A percentile compares a stretch with the other conserved stretches of the same genome.
Conservation (phyloP, 1,140 invertebrate genomes). For the Campoletis sonorensis region DNA sequence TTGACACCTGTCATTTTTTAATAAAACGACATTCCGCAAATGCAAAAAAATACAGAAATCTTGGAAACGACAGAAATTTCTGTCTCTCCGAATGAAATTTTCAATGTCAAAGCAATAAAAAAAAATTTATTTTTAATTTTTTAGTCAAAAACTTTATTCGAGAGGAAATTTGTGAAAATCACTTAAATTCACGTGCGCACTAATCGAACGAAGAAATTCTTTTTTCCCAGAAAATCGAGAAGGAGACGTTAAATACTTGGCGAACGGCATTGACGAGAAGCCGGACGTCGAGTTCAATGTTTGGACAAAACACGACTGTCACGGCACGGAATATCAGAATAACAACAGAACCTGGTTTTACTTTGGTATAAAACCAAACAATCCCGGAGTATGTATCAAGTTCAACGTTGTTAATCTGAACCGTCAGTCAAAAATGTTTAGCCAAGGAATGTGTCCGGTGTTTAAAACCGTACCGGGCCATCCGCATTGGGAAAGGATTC, state of each 20-base stretch:
- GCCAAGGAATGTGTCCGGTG: slow-evolving; percentile 93
- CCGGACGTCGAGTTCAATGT: slow-evolving; percentile 91
- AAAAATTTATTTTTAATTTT: no score
- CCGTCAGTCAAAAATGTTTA: slow-evolving; percentile 93
- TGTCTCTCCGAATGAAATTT: no score
- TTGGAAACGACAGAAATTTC: no score
- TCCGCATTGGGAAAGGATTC: slow-evolving; percentile 88
- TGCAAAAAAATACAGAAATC: no score
- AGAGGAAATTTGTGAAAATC: no score
- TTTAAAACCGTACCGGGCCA: slow-evolving; percentile 83
- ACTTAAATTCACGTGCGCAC: no score
- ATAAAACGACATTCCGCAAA: no score
- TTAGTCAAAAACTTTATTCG: no score
- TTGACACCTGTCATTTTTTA: no score
- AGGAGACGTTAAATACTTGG: slow-evolving; percentile 39
- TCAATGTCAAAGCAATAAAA: no score
- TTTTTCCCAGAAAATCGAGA: slow-evolving; percentile 31
- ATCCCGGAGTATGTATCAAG: slow-evolving; percentile 80
- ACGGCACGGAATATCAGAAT: slow-evolving; percentile 92
- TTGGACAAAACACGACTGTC: slow-evolving; percentile 94
- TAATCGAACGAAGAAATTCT: neutral
- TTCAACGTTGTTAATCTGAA: slow-evolving; percentile 93
- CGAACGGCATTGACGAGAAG: slow-evolving; percentile 70
- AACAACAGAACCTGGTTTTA: slow-evolving; percentile 96
- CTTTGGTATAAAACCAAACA: slow-evolving; percentile 86